Percentiles rank a stretch among this genome's conserved stretches.
Conservation (phyloP, 2,888 invertebrate species). For the Acrobeloides nanus region DNA sequence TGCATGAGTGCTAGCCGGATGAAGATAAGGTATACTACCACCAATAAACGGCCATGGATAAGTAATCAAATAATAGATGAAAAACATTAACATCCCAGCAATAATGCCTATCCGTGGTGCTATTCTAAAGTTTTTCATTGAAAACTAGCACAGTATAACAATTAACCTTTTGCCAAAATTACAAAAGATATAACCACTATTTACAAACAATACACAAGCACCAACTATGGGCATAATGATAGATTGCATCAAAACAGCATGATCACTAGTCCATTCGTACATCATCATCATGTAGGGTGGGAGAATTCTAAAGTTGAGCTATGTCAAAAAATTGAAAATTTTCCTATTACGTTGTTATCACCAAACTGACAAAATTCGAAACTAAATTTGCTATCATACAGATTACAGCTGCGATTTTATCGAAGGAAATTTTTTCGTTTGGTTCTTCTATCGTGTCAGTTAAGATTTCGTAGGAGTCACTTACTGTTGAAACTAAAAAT, state of each 20-base stretch:
- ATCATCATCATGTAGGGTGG: slow-evolving; percentile 25
- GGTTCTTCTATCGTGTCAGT: no score
- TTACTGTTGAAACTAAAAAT: no score
- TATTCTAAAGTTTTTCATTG: slow-evolving; percentile 13
- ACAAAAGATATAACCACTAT: slow-evolving; percentile 23
- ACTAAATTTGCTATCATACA: no score
- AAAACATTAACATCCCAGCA: slow-evolving; percentile 20
- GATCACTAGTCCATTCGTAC: slow-evolving; percentile 24
- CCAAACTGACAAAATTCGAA: no score
- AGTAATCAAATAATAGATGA: slow-evolving; percentile 30
- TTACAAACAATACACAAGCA: slow-evolving; percentile 18
- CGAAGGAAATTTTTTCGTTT: no score
- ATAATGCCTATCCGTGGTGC: slow-evolving; percentile 23
- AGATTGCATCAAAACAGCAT: slow-evolving; percentile 23
- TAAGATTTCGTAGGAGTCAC: no score
- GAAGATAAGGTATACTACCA: slow-evolving; percentile 26
- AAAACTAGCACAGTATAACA: neutral
- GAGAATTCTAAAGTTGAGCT: slow-evolving; percentile 18
- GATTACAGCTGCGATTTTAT: no score
- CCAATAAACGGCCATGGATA: slow-evolving; percentile 33
- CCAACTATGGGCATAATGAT: slow-evolving; percentile 24
- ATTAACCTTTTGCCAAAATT: slow-evolving; percentile 22
- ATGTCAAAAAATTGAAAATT: no score
- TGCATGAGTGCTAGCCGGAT: no score
- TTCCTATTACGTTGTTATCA: no score